Evolutionary conservation across 2,888 invertebrate species (phyloP).

Genomic region (Lapara coniferarum): DNA sequence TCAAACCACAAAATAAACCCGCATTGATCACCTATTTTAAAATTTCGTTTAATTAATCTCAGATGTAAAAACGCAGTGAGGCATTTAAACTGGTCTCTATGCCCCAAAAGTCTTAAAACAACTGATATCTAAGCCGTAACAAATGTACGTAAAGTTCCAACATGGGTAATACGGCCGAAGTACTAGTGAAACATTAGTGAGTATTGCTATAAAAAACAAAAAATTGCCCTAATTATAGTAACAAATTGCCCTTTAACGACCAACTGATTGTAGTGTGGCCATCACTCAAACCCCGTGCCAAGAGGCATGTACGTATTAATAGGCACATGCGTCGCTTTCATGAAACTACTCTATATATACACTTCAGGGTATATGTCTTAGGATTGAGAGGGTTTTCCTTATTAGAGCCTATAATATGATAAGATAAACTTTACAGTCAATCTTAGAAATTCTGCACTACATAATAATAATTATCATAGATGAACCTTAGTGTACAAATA

Average conservation of each 20-base stretch:
- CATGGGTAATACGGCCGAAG: not conserved
- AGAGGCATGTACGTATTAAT: slow-evolving; percentile 7
- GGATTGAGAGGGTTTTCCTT: not conserved
- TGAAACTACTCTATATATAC: not conserved
- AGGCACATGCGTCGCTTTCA: slow-evolving; percentile 1
- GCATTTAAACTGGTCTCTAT: too few relatives aligned
- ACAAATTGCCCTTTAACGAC: slow-evolving; percentile 23
- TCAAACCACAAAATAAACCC: too few relatives aligned
- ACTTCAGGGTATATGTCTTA: not conserved
- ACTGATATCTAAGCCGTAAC: not conserved
- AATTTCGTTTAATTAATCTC: too few relatives aligned
- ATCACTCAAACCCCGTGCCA: slow-evolving; percentile 14
- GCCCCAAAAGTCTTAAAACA: not conserved
- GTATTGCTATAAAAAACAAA: too few relatives aligned
- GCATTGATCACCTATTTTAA: too few relatives aligned
- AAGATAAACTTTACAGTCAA: too few relatives aligned
- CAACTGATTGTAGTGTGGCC: slow-evolving; percentile 15
- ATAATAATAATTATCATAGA: too few relatives aligned
- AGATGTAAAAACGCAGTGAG: too few relatives aligned
- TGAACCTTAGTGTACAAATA: too few relatives aligned
- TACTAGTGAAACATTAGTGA: slow-evolving; percentile 5
- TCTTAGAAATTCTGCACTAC: too few relatives aligned
- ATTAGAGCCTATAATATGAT: too few relatives aligned
- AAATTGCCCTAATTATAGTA: too few relatives aligned
- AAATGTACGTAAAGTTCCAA: not conserved